phyloP scores from a whole-genome alignment of 2,113 vertebrate species.

The Prionailurus bengalensis region DNA sequence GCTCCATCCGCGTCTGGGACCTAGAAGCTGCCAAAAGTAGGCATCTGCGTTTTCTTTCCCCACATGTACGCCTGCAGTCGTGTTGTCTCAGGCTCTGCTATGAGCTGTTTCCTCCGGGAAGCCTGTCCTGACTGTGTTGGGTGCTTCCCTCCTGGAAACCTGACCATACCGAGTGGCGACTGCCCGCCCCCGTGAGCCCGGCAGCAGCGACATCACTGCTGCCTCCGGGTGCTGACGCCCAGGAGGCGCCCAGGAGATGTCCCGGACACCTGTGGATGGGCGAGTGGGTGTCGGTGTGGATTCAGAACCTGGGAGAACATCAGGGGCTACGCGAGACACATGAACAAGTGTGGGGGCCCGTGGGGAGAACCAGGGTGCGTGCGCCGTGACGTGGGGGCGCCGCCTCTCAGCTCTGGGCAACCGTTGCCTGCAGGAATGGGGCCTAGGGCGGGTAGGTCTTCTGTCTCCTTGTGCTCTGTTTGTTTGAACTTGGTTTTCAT shows the following conservation, averaged over 20 bases:
- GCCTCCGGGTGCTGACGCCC: neutral
- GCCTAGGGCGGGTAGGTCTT: neutral
- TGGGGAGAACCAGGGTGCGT: neutral
- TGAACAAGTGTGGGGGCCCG: neutral
- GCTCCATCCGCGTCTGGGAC: slow-evolving; percentile 97
- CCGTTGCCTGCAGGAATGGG: neutral
- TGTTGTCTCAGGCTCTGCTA: fast-evolving
- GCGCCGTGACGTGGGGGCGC: neutral
- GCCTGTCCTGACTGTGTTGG: neutral
- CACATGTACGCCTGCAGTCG: fast-evolving
- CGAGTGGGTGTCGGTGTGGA: neutral
- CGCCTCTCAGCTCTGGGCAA: neutral
- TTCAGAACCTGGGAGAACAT: neutral
- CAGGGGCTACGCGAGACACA: neutral
- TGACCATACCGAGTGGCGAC: neutral
- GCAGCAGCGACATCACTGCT: neutral
- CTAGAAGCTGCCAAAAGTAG: slow-evolving; percentile 98
- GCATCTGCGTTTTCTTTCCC: slow-evolving; percentile 18
- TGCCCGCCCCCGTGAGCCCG: fast-evolving
- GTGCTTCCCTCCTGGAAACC: neutral
- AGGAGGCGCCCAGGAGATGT: neutral
- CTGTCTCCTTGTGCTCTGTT: neutral
- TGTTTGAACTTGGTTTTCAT: neutral
- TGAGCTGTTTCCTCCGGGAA: neutral
- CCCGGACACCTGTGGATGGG: neutral